These are phyloP conservation scores for Apoderus coryli DNA, from an alignment of 2,888 invertebrate species.

Conservation along the genomic window DNA sequence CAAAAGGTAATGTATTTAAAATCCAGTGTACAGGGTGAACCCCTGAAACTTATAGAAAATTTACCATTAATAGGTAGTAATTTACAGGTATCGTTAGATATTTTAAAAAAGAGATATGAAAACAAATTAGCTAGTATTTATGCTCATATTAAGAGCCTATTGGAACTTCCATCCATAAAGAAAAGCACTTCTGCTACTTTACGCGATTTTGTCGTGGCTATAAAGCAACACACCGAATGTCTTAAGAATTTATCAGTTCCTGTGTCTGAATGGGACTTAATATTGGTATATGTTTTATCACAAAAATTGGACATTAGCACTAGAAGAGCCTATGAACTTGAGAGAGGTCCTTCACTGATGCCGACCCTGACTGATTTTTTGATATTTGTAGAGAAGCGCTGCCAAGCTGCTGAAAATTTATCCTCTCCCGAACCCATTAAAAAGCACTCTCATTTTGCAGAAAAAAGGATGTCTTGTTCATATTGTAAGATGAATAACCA, in stretches of 20 bases:
- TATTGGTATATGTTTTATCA: neutral
- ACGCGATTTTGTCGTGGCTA: neutral
- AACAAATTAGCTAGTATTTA: slow-evolving; percentile 1
- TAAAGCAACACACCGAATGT: neutral
- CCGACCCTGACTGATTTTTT: slow-evolving; percentile 3
- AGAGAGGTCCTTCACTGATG: neutral
- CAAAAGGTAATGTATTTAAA: slow-evolving; percentile 2
- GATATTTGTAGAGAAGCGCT: slow-evolving; percentile 1
- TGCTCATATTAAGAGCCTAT: neutral
- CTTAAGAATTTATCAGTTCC: neutral
- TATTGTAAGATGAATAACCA: no score
- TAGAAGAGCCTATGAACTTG: neutral
- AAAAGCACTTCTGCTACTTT: neutral
- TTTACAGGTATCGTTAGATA: no score
- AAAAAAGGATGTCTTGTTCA: no score
- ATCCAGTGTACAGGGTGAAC: no score
- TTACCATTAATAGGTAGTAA: slow-evolving; percentile 1
- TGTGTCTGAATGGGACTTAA: neutral
- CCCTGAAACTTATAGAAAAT: slow-evolving; percentile 1
- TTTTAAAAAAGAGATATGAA: slow-evolving; percentile 2
- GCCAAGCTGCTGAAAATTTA: slow-evolving; percentile 1
- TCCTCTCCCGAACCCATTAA: no score
- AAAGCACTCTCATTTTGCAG: no score
- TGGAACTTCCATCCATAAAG: slow-evolving; percentile 1
- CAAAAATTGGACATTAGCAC: slow-evolving; percentile 1